A percentile compares a stretch with the other conserved stretches of the same genome.
Evolutionary conservation across 2,797 vertebrate species (phyloP).

Genomic region (Ptychadena robeensis): DNA sequence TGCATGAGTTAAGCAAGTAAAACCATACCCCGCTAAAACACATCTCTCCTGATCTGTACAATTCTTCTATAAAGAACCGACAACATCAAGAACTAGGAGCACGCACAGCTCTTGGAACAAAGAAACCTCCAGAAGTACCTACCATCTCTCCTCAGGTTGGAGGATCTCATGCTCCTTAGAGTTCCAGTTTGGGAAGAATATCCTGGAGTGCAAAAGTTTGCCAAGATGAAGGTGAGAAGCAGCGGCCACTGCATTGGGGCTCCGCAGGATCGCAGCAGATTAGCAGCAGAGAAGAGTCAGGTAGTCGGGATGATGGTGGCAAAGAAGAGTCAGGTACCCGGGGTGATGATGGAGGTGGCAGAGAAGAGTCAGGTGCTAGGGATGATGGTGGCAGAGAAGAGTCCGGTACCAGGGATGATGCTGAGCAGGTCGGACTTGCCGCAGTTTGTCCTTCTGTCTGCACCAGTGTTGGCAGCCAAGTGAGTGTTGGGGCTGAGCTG

Average conservation of each 20-base stretch:
- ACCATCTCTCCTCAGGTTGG: conserved; percentile 55
- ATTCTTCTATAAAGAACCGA: background rate
- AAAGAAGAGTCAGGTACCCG: conserved; percentile 1
- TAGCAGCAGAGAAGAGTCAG: background rate
- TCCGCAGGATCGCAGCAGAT: background rate
- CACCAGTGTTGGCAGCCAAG: too few relatives aligned
- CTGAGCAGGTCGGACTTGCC: conserved; percentile 42
- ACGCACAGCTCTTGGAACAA: background rate
- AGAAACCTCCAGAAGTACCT: background rate
- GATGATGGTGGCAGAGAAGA: too few relatives aligned
- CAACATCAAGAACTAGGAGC: background rate
- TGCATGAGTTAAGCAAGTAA: background rate
- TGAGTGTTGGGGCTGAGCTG: too few relatives aligned
- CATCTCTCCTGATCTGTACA: background rate
- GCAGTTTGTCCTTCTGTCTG: conserved; percentile 19
- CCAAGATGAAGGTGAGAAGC: conserved; percentile 50
- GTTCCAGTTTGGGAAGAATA: conserved; percentile 34
- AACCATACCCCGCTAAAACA: background rate
- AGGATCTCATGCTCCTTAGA: conserved; percentile 24
- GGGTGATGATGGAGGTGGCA: too few relatives aligned
- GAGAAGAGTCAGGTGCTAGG: conserved; percentile 1
- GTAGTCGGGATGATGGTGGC: too few relatives aligned
- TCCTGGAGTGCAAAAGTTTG: conserved; percentile 60
- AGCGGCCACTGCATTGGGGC: conserved; percentile 55
- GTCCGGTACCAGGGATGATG: too few relatives aligned